Conservation (phyloP, 2,797 vertebrate species). For the Chelon labrosus region DNA sequence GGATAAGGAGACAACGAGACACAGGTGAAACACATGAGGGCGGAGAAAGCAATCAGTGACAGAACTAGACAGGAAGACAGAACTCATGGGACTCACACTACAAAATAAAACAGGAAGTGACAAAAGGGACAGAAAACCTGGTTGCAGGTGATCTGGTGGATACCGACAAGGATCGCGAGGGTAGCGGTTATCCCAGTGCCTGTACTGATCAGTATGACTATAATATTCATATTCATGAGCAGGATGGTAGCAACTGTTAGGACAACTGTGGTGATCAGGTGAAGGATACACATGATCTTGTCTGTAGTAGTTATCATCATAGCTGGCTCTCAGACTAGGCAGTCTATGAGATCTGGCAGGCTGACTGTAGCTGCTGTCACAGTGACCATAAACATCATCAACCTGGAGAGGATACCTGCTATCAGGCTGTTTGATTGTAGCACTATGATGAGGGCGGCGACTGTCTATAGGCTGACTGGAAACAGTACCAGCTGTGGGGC, state of each 20-base stretch:
- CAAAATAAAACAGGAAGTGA: no score
- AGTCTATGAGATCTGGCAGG: background rate
- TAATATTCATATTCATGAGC: background rate
- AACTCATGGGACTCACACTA: no score
- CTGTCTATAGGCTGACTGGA: no score
- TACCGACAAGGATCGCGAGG: background rate
- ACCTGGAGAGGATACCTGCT: no score
- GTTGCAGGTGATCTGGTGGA: background rate
- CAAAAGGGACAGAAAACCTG: no score
- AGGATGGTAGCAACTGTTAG: background rate
- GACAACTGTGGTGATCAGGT: background rate
- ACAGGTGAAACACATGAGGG: no score
- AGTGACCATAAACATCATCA: no score
- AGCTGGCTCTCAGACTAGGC: background rate
- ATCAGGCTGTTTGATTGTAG: no score
- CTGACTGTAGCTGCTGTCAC: background rate
- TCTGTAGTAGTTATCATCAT: background rate
- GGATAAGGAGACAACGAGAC: no score
- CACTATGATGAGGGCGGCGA: no score
- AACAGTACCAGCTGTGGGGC: background rate
- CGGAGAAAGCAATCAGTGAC: no score
- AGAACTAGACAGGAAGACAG: no score
- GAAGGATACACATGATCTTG: background rate
- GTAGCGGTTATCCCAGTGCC: background rate
- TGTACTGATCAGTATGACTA: background rate